These are phyloP conservation scores for Eublepharis macularius DNA, from an alignment of 2,113 vertebrate species.

Conservation along the genomic window DNA sequence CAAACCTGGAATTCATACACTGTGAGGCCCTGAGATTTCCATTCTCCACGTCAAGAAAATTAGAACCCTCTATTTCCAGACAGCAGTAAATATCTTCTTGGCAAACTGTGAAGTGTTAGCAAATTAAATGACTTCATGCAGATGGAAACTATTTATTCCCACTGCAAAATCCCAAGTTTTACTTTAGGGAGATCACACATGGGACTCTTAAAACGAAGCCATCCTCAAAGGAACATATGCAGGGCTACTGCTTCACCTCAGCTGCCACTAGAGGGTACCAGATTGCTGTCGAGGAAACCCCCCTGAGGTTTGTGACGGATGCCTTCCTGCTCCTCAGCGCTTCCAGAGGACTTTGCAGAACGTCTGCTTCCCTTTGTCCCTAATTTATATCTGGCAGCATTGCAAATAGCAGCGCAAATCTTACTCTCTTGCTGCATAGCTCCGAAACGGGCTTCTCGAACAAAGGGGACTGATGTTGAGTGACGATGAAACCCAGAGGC, in stretches of 20 bases:
- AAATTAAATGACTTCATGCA: background rate
- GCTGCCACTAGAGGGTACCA: slow-evolving; percentile 55
- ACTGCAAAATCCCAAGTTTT: background rate
- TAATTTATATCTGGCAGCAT: background rate
- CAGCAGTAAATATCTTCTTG: background rate
- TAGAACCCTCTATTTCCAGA: background rate
- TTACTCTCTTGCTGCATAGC: background rate
- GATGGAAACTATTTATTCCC: background rate
- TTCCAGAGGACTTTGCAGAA: background rate
- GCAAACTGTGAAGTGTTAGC: background rate
- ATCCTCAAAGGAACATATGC: background rate
- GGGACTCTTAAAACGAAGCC: background rate
- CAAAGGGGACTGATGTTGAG: rapidly evolving
- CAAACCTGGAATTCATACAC: background rate
- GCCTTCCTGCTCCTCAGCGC: rapidly evolving
- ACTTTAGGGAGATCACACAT: too few species aligned
- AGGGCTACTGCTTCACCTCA: background rate
- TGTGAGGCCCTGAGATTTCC: background rate
- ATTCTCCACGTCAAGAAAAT: background rate
- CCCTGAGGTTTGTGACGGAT: background rate
- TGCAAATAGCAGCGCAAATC: background rate
- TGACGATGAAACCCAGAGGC: rapidly evolving
- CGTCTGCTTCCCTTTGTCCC: background rate
- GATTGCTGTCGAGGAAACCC: slow-evolving; percentile 15
- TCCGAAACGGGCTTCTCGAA: background rate